Evolutionary conservation across 1,140 invertebrate species (phyloP), one percentile per base, ranked within the genome.

Genomic region (Whitmania pigra): DNA sequence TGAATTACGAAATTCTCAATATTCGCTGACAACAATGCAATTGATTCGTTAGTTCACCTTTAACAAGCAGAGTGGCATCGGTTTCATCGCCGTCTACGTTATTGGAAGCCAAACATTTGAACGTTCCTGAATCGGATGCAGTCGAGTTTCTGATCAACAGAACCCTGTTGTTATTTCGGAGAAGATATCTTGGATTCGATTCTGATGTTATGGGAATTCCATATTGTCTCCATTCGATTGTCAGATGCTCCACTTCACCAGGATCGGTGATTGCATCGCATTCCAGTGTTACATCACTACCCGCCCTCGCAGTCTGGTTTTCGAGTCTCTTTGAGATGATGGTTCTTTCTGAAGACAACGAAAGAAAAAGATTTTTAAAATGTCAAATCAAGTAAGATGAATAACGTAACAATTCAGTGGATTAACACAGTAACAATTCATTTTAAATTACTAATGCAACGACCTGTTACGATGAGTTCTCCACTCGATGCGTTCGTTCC

Each of bases 71-170:
- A 67, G 89, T 92, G 11, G 95, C 94, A 75, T 87, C 85, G 0
- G 91, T 90, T 4, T 85, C 85, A 0, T 89, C 88, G 76, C 89
- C 86, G 79, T 98, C 96, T 22, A 97, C 83, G 9, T 88, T 87
- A 2, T 95, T 98, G 57, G 84, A 86, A 2, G 94, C 95, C n/a
- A 94, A 87, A 83, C 96, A 99, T 0, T 94, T 97, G 78, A 98
- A 98, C 63, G 86, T 87, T 15, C 93, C 94, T 6, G 94, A 94
- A 83, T 97, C 93, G 69, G 94, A 81, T 82, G 95, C 93, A 31
- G 88, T 90, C 18, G 93, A 94, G 82, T 94, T 93, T 7, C 90
- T 89, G 71, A 99, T 95, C 13, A 90, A 90, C 69, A 99, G 83
- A 0, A 94, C 95, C 79, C 91, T 91, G 83, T 97, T 92, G 73